Evolutionary conservation across 2,888 invertebrate species (phyloP), one percentile per base, ranked within the genome.

Genomic region (Papilio demoleus): DNA sequence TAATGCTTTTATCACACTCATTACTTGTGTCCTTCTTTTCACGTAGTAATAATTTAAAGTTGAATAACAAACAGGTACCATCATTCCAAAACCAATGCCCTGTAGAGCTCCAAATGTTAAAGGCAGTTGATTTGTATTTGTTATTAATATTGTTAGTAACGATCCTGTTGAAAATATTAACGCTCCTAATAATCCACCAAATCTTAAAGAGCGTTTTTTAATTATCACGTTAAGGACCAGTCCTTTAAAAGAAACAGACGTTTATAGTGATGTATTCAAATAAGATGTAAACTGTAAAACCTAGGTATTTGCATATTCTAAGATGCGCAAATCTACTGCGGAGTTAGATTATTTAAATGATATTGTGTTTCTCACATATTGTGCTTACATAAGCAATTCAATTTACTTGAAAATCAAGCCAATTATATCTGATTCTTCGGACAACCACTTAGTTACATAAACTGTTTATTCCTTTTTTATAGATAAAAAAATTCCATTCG

Each of bases 1-100:
- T 1, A 93, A 77, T 0, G 94, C 93, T 81, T 95, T 95, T 50
- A 94, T 92, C 0, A 93, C 80, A 66, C 94, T 94, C 94, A 95
- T 94, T 0, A 95, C 93, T 70, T 93, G 91, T 0, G 94, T 94
- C 75, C 95, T 90, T 76, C 89, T 94, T 70, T 86, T 92, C 11
- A 93, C 88, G 74, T 94, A 95, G 76, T 95, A 95, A 45, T 90
- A 86, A 74, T 95, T 95, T 63, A 95, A 88, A 0, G 94, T 93
- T 0, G 95, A 93, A 75, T 94, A 95, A 42, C 93, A 93, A 1
- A 95, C 93, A 2, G 95, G 94, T 22, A 94, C 89, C 85, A 95
- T 93, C 71, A 95, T 87, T 8, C 95, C 95, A 62, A 95, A 93
- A 6, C 95, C 95, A 19, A 95, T 81, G 74, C 94, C 94, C 88